phyloP scores from a whole-genome alignment of 1,140 invertebrate genomes.

The Spodoptera frugiperda region DNA sequence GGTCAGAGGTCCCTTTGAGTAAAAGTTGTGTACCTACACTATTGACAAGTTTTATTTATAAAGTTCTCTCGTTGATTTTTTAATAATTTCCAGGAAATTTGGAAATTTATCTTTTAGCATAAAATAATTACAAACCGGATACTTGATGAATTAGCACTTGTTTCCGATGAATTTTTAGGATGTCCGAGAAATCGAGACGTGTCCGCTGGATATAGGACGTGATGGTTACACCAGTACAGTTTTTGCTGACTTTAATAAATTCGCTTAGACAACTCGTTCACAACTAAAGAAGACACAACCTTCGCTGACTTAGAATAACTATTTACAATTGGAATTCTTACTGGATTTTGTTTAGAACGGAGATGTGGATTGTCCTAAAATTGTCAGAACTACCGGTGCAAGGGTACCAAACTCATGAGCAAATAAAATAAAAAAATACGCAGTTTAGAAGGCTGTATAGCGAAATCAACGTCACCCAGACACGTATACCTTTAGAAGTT shows the following conservation, averaged over 20 bases:
- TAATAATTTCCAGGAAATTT: neutral
- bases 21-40: constrained; percentile 19
- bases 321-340: neutral
- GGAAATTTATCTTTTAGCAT: neutral
- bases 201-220: constrained; percentile 19
- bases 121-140: neutral
- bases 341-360: neutral
- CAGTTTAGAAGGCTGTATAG: constrained; percentile 53
- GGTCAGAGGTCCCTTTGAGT: constrained; percentile 33
- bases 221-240: constrained; percentile 8
- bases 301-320: neutral
- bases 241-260: constrained; percentile 15
- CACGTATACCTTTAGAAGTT: constrained; percentile 71
- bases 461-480: constrained; percentile 76
- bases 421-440: constrained; percentile 8
- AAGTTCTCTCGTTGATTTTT: neutral
- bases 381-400: neutral
- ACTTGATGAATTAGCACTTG: neutral
- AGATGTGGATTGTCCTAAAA: neutral
- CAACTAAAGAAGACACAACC: neutral
- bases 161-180: constrained; percentile 29
- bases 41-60: neutral
- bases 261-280: neutral
- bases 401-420: neutral
- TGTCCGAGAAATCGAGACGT: constrained; percentile 34